Percentiles rank a stretch among this genome's conserved stretches.
Conservation (phyloP, 2,113 vertebrate genomes). For the Myxocyprinus asiaticus region DNA sequence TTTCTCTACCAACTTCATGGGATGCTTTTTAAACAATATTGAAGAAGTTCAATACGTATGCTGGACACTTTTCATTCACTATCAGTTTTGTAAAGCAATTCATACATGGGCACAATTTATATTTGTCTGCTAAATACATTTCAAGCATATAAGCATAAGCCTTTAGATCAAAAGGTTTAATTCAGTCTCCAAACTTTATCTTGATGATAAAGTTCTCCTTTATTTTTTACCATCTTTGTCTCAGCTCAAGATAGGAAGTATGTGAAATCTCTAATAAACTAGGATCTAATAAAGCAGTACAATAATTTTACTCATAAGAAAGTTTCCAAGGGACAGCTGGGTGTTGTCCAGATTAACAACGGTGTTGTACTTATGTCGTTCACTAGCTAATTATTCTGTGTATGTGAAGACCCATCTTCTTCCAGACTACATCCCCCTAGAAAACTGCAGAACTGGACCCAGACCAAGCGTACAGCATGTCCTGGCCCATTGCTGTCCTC, state of each 20-base stretch:
- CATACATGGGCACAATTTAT: too few relatives aligned
- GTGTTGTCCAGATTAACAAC: background rate
- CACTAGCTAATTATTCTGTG: background rate
- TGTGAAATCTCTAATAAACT: constrained; percentile 1
- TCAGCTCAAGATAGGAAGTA: constrained; percentile 14
- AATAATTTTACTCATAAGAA: too few relatives aligned
- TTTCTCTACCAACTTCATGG: too few relatives aligned
- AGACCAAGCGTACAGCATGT: background rate
- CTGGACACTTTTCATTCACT: too few relatives aligned
- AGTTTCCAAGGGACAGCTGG: constrained; percentile 14
- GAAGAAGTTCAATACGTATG: too few relatives aligned
- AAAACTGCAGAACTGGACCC: constrained; percentile 10
- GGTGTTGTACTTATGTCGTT: background rate
- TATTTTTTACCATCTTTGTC: background rate
- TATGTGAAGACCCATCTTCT: constrained; percentile 3
- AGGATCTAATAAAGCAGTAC: too few relatives aligned
- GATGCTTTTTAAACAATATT: too few relatives aligned
- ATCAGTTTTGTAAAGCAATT: too few relatives aligned
- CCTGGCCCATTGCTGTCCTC: background rate
- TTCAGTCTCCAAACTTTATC: background rate
- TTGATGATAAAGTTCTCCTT: constrained; percentile 7
- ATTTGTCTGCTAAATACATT: too few relatives aligned
- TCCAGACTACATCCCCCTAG: background rate
- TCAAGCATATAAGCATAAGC: too few relatives aligned
- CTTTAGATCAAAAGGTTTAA: background rate